Evolutionary conservation across 2,797 vertebrate genomes (phyloP).

Genomic region (Florisuga fusca): DNA sequence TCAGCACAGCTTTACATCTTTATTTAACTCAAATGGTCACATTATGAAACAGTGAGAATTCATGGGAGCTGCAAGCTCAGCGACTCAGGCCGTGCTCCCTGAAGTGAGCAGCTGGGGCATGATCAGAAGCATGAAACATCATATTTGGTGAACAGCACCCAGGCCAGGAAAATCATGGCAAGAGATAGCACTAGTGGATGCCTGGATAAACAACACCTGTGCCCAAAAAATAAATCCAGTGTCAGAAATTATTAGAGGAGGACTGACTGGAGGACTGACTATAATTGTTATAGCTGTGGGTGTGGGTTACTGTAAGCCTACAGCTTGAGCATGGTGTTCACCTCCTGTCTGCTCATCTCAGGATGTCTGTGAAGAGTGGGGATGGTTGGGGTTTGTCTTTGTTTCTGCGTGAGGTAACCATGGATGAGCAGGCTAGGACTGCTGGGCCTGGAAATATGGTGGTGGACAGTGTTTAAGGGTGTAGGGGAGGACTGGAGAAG

Average conservation of each 20-base stretch:
- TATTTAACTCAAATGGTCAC: neutral
- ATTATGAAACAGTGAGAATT: neutral
- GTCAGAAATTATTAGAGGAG: neutral
- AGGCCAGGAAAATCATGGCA: neutral
- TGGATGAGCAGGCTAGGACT: neutral
- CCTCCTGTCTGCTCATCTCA: neutral
- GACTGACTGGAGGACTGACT: neutral
- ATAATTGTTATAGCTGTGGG: accelerated
- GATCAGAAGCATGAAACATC: neutral
- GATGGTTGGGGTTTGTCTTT: neutral
- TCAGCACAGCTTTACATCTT: neutral
- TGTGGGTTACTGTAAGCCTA: neutral
- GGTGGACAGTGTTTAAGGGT: neutral
- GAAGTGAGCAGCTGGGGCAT: neutral
- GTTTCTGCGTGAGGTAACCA: neutral
- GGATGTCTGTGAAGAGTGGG: neutral
- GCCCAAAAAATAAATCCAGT: neutral
- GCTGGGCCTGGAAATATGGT: neutral
- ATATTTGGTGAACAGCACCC: accelerated
- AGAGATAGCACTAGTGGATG: neutral
- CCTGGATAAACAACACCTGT: neutral
- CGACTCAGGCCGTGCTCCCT: accelerated
- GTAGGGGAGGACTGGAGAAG: neutral
- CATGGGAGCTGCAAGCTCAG: neutral
- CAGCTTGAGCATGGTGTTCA: neutral